phyloP scores from a whole-genome alignment of 2,888 invertebrate genomes.

The Acanthacorydalis orientalis region DNA sequence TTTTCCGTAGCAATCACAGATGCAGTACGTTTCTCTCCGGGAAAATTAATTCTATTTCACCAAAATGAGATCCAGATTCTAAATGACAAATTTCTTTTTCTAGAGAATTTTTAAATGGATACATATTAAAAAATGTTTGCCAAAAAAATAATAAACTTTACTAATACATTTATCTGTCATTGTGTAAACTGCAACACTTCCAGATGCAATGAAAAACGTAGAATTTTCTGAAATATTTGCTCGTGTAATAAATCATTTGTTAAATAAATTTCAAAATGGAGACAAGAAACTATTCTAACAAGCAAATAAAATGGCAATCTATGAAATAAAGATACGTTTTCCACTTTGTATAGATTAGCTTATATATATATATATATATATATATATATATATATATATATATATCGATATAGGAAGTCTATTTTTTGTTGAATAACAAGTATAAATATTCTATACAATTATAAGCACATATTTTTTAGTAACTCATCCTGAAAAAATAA shows the following conservation, averaged over 20 bases:
- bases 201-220: constrained; percentile 39
- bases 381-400: too few relatives aligned
- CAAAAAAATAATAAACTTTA: too few relatives aligned
- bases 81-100: constrained; percentile 27
- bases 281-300: constrained; percentile 29
- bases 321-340: constrained; percentile 34
- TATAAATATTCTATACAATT: too few relatives aligned
- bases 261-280: constrained; percentile 32
- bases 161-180: constrained; percentile 22
- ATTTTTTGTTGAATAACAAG: too few relatives aligned
- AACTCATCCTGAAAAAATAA: too few relatives aligned
- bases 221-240: constrained; percentile 31
- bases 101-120: constrained; percentile 11
- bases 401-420: too few relatives aligned
- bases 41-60: constrained; percentile 28
- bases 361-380: too few relatives aligned
- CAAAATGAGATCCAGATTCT: constrained; percentile 38
- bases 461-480: too few relatives aligned
- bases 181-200: constrained; percentile 36
- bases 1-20: constrained; percentile 25
- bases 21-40: constrained; percentile 21
- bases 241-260: constrained; percentile 34
- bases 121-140: too few relatives aligned
- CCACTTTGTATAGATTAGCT: constrained; percentile 10
- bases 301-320: constrained; percentile 30